Base-by-base conservation (phyloP, 2,797 vertebrate species). In the Borostomias antarcticus region DNA sequence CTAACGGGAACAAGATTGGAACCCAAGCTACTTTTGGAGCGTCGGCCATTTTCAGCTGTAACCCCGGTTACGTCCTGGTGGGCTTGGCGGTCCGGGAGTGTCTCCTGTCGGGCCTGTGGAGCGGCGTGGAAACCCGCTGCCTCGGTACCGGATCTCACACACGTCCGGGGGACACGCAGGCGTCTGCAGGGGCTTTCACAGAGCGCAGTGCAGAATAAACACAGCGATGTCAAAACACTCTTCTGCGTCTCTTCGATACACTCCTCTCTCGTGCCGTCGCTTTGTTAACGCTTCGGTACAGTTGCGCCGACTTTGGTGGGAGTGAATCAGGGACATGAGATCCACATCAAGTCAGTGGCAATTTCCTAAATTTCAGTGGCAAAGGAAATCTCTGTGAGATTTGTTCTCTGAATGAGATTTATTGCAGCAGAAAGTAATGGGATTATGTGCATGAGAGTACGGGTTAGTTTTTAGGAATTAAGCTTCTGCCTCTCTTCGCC, bases 1-100 rank as follows among this genome's bases (percentile, higher is more conserved):
- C 97, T 76, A 98, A 98, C 88, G 96, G 96, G 75, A 97, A 94
- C 91, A 98, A 97, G 89, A 98, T 98, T 85, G 98, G 98, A 84
- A 99, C 94, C 64, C 98, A 99, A 68, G 94, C 89, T 68, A 96
- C 96, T 6, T 99, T 98, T 11, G 94, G 95, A 65, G 96, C 96
- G 2, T 97, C 97, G 37, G 96, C 94, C 79, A 98, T 99, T 88
- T 98, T 99, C 84, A 97, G 94, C 58, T 99, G 97, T 71, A 95
- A 95, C 63, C 84, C 88, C 0, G 97, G 97, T 64, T 97, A 93
- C 78, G 94, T 99, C 88, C 87, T 98, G 21, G 96, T 96, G 45
- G 97, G 95, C 25, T 96, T 96, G n/a, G 86, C 92, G 0, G 97
- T 99, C 1, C 87, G 96, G 47, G 97, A 99, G 84, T 99, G 98